A percentile compares a stretch with the other conserved stretches of the same genome.
Conservation (phyloP, 2,888 invertebrate genomes). For the Hemithea aestivaria region DNA sequence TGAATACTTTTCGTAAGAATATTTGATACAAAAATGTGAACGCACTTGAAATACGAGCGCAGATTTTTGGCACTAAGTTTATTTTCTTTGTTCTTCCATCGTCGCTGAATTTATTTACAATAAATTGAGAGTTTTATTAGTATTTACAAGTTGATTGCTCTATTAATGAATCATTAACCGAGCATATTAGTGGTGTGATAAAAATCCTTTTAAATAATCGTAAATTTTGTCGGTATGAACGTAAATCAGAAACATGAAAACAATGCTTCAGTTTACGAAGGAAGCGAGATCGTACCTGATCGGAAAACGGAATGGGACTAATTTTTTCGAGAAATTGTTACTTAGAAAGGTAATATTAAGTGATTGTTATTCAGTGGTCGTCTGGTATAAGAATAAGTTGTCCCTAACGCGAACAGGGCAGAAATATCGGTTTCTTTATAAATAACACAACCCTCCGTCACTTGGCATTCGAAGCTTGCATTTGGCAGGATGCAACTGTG, state of each 20-base stretch:
- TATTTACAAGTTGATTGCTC: conserved; percentile 14
- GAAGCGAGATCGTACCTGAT: conserved; percentile 66
- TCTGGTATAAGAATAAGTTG: conserved; percentile 72
- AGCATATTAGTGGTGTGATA: conserved; percentile 31
- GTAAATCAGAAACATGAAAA: conserved; percentile 61
- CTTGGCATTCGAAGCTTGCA: conserved; percentile 69
- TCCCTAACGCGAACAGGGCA: conserved; percentile 63
- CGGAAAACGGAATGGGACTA: conserved; percentile 64
- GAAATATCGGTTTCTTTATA: conserved; percentile 54
- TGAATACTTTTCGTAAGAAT: conserved; percentile 5
- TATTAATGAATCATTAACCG: conserved; percentile 17
- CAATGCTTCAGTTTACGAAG: conserved; percentile 55
- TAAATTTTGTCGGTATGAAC: conserved; percentile 55
- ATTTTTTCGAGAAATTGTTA: conserved; percentile 73
- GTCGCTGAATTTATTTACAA: conserved; percentile 15
- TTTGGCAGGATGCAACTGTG: conserved; percentile 71
- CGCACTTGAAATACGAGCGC: too few relatives aligned
- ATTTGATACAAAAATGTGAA: conserved; percentile 9
- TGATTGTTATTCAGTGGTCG: conserved; percentile 69
- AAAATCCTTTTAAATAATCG: conserved; percentile 58
- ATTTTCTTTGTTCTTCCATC: conserved; percentile 20
- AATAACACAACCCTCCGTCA: conserved; percentile 61
- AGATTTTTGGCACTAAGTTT: conserved; percentile 23
- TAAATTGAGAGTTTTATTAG: conserved; percentile 9
- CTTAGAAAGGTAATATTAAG: conserved; percentile 51